phyloP scores from a whole-genome alignment of 2,113 vertebrate genomes.

The Serilophus lunatus region DNA sequence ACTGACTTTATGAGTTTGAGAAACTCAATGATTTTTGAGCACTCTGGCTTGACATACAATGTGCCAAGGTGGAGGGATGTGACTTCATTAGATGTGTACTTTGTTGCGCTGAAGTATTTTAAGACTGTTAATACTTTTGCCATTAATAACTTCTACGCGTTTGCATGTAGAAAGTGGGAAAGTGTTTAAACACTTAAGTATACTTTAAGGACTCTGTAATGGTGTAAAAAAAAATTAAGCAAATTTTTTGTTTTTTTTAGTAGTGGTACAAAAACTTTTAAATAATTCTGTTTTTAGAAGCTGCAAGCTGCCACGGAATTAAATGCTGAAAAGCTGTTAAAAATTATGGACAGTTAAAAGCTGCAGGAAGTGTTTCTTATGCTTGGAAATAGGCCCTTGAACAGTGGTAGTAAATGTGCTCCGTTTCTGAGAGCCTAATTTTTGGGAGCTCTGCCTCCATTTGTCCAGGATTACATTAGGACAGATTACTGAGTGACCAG shows the following conservation, averaged over 20 bases:
- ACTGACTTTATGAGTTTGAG: background rate
- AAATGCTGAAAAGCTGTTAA: background rate
- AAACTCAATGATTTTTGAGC: background rate
- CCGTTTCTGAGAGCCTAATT: background rate
- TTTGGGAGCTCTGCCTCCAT: background rate
- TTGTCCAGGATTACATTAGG: background rate
- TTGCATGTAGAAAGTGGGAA: background rate
- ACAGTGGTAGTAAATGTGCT: background rate
- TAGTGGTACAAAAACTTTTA: background rate
- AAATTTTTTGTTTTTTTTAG: background rate
- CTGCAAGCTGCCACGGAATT: background rate
- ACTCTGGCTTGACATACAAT: background rate
- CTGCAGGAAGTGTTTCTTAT: background rate
- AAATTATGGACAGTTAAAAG: background rate
- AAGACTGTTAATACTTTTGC: background rate
- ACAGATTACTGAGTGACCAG: background rate
- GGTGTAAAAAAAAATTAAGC: background rate
- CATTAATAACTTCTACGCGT: background rate
- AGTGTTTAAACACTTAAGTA: background rate
- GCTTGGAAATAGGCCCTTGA: background rate
- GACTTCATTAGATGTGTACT: background rate
- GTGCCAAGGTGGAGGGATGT: background rate
- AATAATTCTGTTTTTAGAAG: background rate
- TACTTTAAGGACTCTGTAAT: background rate
- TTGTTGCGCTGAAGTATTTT: background rate